These are phyloP conservation scores for Siphlonurus alternatus DNA, from an alignment of 2,888 invertebrate species.

Conservation along the genomic window DNA sequence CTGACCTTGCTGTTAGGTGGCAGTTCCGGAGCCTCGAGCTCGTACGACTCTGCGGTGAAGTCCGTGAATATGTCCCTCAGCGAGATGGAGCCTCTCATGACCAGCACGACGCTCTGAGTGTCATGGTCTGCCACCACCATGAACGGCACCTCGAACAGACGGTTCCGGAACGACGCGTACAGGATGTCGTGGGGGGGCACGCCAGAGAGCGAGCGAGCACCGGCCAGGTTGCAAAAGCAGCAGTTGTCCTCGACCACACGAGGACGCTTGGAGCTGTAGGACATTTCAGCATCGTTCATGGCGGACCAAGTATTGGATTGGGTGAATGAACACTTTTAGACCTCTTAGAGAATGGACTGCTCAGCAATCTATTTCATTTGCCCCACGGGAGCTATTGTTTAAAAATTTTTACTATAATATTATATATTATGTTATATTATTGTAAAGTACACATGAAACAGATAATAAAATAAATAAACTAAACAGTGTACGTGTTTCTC, in stretches of 20 bases:
- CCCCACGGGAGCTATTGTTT: too few relatives aligned
- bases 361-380: too few relatives aligned
- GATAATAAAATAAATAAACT: too few relatives aligned
- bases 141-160: constrained; percentile 59
- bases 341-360: too few relatives aligned
- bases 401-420: too few relatives aligned
- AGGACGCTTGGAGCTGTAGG: constrained; percentile 30
- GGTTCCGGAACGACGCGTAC: constrained; percentile 73
- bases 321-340: too few relatives aligned
- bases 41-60: constrained; percentile 55
- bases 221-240: constrained; percentile 73
- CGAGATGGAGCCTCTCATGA: constrained; percentile 73
- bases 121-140: constrained; percentile 71
- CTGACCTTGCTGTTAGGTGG: constrained; percentile 22
- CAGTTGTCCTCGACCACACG: constrained; percentile 76
- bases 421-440: too few relatives aligned
- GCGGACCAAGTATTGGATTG: too few relatives aligned
- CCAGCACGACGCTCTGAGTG: constrained; percentile 60
- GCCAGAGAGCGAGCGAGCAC: constrained; percentile 61
- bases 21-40: constrained; percentile 50
- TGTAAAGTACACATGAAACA: too few relatives aligned
- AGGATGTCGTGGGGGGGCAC: constrained; percentile 62
- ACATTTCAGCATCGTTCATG: too few relatives aligned
- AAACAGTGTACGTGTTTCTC: too few relatives aligned
- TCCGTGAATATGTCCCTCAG: constrained; percentile 73